A percentile compares a stretch with the other conserved stretches of the same genome.
Evolutionary conservation across 1,140 invertebrate genomes (phyloP).

Genomic region (Luehdorfia chinensis): DNA sequence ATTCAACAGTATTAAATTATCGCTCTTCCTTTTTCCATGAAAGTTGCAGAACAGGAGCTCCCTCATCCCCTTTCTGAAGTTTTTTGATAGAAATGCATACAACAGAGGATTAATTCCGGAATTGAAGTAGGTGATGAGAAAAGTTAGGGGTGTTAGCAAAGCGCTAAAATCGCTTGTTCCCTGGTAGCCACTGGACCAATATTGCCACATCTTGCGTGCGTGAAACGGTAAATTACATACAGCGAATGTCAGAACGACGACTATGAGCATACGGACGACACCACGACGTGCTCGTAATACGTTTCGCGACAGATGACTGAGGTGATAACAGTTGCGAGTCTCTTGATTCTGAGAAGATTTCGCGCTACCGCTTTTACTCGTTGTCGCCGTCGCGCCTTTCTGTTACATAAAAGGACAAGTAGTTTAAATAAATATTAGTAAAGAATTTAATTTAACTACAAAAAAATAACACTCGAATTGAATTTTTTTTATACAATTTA

Average conservation of each 20-base stretch:
- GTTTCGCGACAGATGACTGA: slow-evolving; percentile 82
- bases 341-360: slow-evolving; percentile 43
- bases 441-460: too few relatives aligned
- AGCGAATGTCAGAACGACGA: slow-evolving; percentile 89
- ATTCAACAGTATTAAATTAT: slow-evolving; percentile 65
- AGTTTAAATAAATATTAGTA: too few relatives aligned
- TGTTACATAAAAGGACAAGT: slow-evolving; percentile 23
- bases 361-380: slow-evolving; percentile 27
- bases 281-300: slow-evolving; percentile 83
- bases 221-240: slow-evolving; percentile 91
- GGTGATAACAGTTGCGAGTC: slow-evolving; percentile 67
- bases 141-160: slow-evolving; percentile 88
- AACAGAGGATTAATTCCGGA: slow-evolving; percentile 90
- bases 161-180: slow-evolving; percentile 83
- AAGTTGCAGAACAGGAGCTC: slow-evolving; percentile 80
- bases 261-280: slow-evolving; percentile 88
- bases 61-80: slow-evolving; percentile 84
- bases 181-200: slow-evolving; percentile 81
- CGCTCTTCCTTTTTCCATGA: slow-evolving; percentile 60
- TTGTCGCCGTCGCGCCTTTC: slow-evolving; percentile 32
- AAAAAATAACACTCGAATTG: too few relatives aligned
- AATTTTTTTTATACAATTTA: too few relatives aligned
- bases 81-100: slow-evolving; percentile 90
- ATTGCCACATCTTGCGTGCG: slow-evolving; percentile 88
- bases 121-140: slow-evolving; percentile 90